phyloP scores from a whole-genome alignment of 2,888 invertebrate genomes.

The Macrophya alboannulata region DNA sequence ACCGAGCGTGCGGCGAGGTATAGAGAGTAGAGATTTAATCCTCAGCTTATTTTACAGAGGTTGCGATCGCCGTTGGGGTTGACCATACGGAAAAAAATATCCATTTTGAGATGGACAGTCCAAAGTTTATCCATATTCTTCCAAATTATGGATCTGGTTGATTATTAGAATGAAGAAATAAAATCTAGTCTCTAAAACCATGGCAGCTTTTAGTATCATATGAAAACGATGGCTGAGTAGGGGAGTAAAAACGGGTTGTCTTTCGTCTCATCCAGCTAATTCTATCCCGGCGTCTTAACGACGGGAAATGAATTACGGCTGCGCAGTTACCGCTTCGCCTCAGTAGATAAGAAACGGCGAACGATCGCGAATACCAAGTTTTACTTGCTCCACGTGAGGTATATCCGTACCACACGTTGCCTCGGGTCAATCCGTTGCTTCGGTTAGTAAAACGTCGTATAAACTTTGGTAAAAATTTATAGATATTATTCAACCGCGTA shows the following conservation, averaged over 20 bases:
- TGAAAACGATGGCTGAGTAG: not conserved
- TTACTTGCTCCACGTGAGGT: not conserved
- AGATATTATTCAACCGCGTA: not conserved
- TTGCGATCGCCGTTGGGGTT: not conserved
- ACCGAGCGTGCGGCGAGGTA: conserved; percentile 12
- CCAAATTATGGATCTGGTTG: not conserved
- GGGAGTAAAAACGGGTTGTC: conserved; percentile 40
- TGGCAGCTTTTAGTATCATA: conserved; percentile 18
- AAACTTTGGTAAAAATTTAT: conserved; percentile 58
- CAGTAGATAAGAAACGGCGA: conserved; percentile 40
- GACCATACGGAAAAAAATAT: not conserved
- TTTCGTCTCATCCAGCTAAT: conserved; percentile 30
- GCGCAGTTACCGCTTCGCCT: conserved; percentile 35
- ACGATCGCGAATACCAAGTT: conserved; percentile 24
- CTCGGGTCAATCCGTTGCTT: conserved; percentile 60
- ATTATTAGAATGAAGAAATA: conserved; percentile 40
- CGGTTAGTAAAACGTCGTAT: conserved; percentile 39
- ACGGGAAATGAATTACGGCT: conserved; percentile 48
- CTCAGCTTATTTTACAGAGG: conserved; percentile 19
- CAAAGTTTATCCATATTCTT: not conserved
- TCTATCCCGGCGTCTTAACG: conserved; percentile 48
- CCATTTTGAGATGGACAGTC: not conserved
- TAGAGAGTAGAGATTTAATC: conserved; percentile 14
- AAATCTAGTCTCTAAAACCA: conserved; percentile 53
- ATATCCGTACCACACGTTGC: not conserved